A percentile compares a stretch with the other conserved stretches of the same genome.
Conservation (phyloP, 1,140 invertebrate genomes). For the Scaptomyza pallida region DNA sequence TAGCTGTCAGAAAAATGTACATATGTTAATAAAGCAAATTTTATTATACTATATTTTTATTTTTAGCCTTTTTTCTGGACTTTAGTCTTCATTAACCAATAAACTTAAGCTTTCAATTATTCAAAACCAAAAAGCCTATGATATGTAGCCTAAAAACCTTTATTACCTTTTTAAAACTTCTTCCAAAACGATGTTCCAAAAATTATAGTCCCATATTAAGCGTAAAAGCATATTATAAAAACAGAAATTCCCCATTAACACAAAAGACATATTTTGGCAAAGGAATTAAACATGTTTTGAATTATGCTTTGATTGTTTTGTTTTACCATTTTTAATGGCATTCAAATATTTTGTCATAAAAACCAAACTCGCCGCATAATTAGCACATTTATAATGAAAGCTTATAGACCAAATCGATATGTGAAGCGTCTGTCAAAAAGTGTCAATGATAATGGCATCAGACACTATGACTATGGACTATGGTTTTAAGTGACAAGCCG, state of each 20-base stretch:
- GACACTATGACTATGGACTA: slow-evolving; percentile 2
- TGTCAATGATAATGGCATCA: slow-evolving; percentile 51
- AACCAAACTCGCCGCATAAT: slow-evolving; percentile 63
- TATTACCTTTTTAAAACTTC: too few relatives aligned
- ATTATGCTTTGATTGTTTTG: slow-evolving; percentile 8
- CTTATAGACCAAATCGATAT: slow-evolving; percentile 61
- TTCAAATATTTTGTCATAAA: slow-evolving; percentile 41
- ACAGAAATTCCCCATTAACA: background rate
- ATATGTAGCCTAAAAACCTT: too few relatives aligned
- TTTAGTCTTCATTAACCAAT: too few relatives aligned
- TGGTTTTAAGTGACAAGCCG: slow-evolving; percentile 42
- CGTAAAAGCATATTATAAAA: background rate
- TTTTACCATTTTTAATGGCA: slow-evolving; percentile 46
- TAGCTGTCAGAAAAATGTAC: too few relatives aligned
- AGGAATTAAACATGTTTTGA: background rate
- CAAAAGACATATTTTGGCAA: slow-evolving; percentile 9
- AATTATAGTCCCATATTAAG: too few relatives aligned
- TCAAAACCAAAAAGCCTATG: too few relatives aligned
- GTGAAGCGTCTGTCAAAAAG: slow-evolving; percentile 56
- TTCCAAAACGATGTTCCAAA: too few relatives aligned
- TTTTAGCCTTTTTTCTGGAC: too few relatives aligned
- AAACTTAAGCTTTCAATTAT: too few relatives aligned
- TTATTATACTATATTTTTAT: too few relatives aligned
- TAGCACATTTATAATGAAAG: slow-evolving; percentile 73
- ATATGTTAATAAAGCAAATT: too few relatives aligned